phyloP scores from a whole-genome alignment of 2,797 vertebrate species.

The Amniataba percoides region DNA sequence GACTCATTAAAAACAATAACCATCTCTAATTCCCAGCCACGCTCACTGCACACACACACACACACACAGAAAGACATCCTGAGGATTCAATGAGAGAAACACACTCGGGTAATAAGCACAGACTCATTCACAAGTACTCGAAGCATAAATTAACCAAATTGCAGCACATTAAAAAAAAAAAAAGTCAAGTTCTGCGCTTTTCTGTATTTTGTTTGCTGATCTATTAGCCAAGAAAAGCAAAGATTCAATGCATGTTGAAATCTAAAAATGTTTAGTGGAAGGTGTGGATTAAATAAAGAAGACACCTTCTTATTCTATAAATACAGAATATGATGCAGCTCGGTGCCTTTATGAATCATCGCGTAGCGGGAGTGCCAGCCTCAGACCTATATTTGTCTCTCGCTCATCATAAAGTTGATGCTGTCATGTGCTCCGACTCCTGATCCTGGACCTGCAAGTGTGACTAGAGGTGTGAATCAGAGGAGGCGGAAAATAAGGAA shows the following conservation, averaged over 20 bases:
- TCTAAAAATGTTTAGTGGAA: neutral
- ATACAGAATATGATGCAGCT: constrained; percentile 61
- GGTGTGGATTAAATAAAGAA: neutral
- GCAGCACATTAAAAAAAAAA: too few species aligned
- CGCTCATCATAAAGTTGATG: constrained; percentile 65
- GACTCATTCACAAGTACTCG: constrained; percentile 65
- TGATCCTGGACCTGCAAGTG: constrained; percentile 43
- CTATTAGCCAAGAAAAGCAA: neutral
- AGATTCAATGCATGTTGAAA: neutral
- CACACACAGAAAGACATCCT: constrained; percentile 39
- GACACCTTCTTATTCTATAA: constrained; percentile 59
- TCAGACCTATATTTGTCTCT: constrained; percentile 60
- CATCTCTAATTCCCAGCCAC: constrained; percentile 39
- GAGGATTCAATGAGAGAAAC: constrained; percentile 59
- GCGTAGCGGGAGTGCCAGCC: constrained; percentile 33
- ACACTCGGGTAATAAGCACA: constrained; percentile 39
- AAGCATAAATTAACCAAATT: constrained; percentile 33
- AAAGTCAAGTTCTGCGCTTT: neutral
- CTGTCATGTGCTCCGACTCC: constrained; percentile 52
- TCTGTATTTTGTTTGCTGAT: neutral
- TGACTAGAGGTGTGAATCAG: constrained; percentile 36
- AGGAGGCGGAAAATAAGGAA: constrained; percentile 3
- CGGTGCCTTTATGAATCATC: constrained; percentile 69
- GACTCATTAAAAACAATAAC: constrained; percentile 81
- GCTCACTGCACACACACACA: constrained; percentile 11